Base-by-base conservation (phyloP, 1,140 invertebrate species). In the Rhopalosiphum padi region DNA sequence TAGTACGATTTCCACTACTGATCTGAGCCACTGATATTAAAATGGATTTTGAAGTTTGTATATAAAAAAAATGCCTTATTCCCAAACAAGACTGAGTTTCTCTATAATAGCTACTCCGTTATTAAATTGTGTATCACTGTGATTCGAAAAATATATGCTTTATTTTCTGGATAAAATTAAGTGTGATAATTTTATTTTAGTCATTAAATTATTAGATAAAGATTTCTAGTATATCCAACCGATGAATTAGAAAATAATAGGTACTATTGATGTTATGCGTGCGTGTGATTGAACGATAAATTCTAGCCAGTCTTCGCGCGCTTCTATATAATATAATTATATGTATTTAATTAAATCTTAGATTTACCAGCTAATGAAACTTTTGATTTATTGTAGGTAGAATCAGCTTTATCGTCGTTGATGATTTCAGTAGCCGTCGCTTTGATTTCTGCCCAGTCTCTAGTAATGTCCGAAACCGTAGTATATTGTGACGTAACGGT, bases 401-500 rank as follows among this genome's bases (percentile, higher is more conserved):
- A 15, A n/a, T 90, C 91, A 94, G 96, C 96, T 94, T 96, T 96
- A 95, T 93, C 95, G 89, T 96, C 96, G 8, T 95, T 94, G 51
- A 98, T 95, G 83, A 99, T 96, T 93, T 97, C 96, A 2, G 96
- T 96, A 2, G 98, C 97, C 51, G 97, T 98, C 1, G 95, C 96
- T 94, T 97, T 96, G 89, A 99, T 99, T 95, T 99, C 97, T 55
- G 96, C 96, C 98, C 98, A 99, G 95, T 99, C 98, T 94, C 97
- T 97, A 30, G 97, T 95, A 41, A 99, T 98, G 95, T 99, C 98
- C 83, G 97, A 97, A 35, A 97, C 96, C 1, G 98, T 99, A 0
- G 99, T 99, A 94, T 96, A 96, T 77, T 97, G 97, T 21, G 98
- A 99, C 9, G 99, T 99, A 30, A 99, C 97, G 2, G 99, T 98